A percentile compares a stretch with the other conserved stretches of the same genome.
phyloP scores from a whole-genome alignment of 2,797 vertebrate genomes.

The Ptychobarbus kaznakovi region DNA sequence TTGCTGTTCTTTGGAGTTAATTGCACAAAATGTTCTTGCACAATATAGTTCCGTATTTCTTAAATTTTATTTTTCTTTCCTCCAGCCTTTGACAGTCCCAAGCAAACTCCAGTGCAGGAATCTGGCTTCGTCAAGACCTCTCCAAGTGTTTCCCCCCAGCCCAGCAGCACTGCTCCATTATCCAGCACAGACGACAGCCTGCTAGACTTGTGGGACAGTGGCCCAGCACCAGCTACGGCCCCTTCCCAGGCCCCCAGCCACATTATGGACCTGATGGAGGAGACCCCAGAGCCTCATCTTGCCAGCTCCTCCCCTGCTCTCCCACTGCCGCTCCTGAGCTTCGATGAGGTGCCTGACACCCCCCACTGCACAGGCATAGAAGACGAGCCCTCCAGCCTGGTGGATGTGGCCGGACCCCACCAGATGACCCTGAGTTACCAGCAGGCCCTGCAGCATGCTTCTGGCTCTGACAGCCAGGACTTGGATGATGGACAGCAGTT shows the following conservation, averaged over 20 bases:
- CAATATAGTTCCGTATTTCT: not conserved
- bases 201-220: slow-evolving; percentile 77
- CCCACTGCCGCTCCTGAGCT: slow-evolving; percentile 86
- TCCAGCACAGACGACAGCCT: slow-evolving; percentile 65
- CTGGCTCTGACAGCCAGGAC: slow-evolving; percentile 69
- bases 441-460: slow-evolving; percentile 83
- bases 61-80: not conserved
- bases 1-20: not conserved
- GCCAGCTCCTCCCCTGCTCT: slow-evolving; percentile 59
- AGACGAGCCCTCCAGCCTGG: slow-evolving; percentile 80
- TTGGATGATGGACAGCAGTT: slow-evolving; percentile 82
- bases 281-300: slow-evolving; percentile 40
- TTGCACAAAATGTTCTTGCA: not conserved
- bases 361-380: slow-evolving; percentile 78
- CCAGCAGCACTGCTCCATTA: slow-evolving; percentile 62
- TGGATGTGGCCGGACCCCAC: slow-evolving; percentile 78
- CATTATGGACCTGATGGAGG: slow-evolving; percentile 77
- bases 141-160: slow-evolving; percentile 75
- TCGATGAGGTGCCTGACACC: slow-evolving; percentile 88
- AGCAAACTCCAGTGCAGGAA: slow-evolving; percentile 71
- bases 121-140: slow-evolving; percentile 69
- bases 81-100: slow-evolving; percentile 66
- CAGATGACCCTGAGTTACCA: slow-evolving; percentile 88
- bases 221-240: slow-evolving; percentile 39
- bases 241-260: slow-evolving; percentile 60